A percentile compares a stretch with the other conserved stretches of the same genome.
phyloP scores from a whole-genome alignment of 2,797 vertebrate genomes.

The Argyrosomus regius region DNA sequence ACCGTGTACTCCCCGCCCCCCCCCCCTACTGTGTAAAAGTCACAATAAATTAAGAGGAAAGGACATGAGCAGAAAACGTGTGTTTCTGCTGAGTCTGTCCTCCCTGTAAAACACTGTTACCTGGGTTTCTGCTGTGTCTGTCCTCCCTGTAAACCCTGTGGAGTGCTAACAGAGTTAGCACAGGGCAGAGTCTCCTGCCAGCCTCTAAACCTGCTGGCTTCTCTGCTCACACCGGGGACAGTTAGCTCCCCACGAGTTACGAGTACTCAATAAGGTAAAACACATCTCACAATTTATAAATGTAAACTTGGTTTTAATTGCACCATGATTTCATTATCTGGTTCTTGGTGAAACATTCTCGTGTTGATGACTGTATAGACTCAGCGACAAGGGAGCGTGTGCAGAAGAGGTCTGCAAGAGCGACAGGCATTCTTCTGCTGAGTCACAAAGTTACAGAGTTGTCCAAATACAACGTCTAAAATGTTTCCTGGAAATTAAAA shows the following conservation, averaged over 20 bases:
- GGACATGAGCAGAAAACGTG: conserved; percentile 45
- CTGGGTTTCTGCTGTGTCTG: conserved; percentile 42
- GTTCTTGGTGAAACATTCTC: conserved; percentile 78
- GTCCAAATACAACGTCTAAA: conserved; percentile 45
- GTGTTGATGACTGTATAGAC: conserved; percentile 54
- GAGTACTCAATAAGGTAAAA: conserved; percentile 66
- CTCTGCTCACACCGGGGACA: conserved; percentile 36
- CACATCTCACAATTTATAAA: conserved; percentile 75
- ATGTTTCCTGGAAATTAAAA: conserved; percentile 47
- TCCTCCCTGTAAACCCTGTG: conserved; percentile 56
- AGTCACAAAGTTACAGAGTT: conserved; percentile 43
- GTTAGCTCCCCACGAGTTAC: conserved; percentile 24
- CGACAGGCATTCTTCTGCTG: conserved; percentile 25
- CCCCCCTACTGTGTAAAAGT: conserved; percentile 56
- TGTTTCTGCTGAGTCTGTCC: conserved; percentile 43
- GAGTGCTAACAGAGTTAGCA: conserved; percentile 18
- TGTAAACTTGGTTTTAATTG: conserved; percentile 83
- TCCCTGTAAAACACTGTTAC: conserved; percentile 51
- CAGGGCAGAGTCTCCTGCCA: conserved; percentile 31
- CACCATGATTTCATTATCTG: conserved; percentile 76
- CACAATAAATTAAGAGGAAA: conserved; percentile 73
- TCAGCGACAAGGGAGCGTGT: conserved; percentile 53
- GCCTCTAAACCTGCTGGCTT: conserved; percentile 50
- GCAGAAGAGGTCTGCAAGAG: conserved; percentile 52
- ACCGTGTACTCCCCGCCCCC: conserved; percentile 11